A percentile compares a stretch with the other conserved stretches of the same genome.
phyloP scores from a whole-genome alignment of 2,113 vertebrate species.

The Hemibagrus wyckioides region DNA sequence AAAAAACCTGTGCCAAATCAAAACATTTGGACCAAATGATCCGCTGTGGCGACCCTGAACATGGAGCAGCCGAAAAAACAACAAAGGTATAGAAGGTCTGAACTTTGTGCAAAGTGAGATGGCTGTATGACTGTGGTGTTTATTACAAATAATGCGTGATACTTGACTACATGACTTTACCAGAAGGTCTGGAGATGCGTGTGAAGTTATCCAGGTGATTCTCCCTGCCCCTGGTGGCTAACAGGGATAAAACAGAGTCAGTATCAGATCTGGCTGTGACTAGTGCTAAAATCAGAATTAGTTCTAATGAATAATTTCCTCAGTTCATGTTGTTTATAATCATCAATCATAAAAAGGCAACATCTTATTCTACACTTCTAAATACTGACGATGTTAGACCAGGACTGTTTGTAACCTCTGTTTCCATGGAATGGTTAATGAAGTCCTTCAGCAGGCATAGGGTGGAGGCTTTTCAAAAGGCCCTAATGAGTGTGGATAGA shows the following conservation, averaged over 20 bases:
- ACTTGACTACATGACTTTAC: neutral
- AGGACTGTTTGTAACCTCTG: neutral
- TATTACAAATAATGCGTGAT: neutral
- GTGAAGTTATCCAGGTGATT: too few relatives aligned
- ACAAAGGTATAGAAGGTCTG: neutral
- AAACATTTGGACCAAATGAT: too few relatives aligned
- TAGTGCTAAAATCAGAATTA: neutral
- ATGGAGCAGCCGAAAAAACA: too few relatives aligned
- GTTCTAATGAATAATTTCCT: neutral
- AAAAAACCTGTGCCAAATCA: too few relatives aligned
- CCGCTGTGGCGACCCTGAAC: too few relatives aligned
- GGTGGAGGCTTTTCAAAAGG: conserved; percentile 91
- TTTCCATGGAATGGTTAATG: neutral
- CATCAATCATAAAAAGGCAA: neutral
- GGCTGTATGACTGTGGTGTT: neutral
- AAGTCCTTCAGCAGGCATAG: conserved; percentile 76
- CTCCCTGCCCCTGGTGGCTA: neutral
- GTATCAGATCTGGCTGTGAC: neutral
- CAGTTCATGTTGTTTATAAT: neutral
- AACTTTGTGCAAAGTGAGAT: neutral
- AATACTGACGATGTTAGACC: neutral
- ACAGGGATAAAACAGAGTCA: neutral
- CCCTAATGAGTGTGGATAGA: conserved; percentile 72
- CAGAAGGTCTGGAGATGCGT: too few relatives aligned
- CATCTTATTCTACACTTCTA: neutral